A percentile compares a stretch with the other conserved stretches of the same genome.
Conservation (phyloP, 1,140 invertebrate species). For the Calliopsis andreniformis region DNA sequence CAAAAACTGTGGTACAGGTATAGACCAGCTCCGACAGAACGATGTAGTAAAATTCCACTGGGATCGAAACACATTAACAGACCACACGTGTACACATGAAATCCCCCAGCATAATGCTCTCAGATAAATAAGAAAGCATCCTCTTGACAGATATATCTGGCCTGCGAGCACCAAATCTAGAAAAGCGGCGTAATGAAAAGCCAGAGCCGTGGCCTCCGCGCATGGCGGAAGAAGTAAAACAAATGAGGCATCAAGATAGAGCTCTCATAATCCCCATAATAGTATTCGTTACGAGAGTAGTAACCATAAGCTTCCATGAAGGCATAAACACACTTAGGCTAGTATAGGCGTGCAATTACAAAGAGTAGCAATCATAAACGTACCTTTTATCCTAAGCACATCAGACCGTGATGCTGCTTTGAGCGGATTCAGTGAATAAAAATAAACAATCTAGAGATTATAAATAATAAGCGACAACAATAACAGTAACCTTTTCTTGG, state of each 20-base stretch:
- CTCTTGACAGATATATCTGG: not conserved
- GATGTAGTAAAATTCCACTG: too few relatives aligned
- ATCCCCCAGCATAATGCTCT: not conserved
- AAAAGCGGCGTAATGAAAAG: not conserved
- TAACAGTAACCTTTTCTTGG: too few relatives aligned
- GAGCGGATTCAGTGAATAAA: too few relatives aligned
- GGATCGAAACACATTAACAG: not conserved
- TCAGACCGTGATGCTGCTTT: too few relatives aligned
- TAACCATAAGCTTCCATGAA: not conserved
- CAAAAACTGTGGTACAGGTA: too few relatives aligned
- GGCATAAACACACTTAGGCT: not conserved
- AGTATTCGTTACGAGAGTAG: not conserved
- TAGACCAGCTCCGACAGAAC: not conserved
- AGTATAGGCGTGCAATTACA: too few relatives aligned
- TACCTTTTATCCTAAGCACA: too few relatives aligned
- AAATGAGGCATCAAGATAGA: not conserved
- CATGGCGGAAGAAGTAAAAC: not conserved
- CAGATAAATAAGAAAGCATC: not conserved
- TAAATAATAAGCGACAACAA: too few relatives aligned
- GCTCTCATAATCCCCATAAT: not conserved
- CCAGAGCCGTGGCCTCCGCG: not conserved
- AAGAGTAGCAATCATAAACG: too few relatives aligned
- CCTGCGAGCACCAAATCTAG: not conserved
- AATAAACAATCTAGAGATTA: too few relatives aligned
- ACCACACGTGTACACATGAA: too few relatives aligned